Base-by-base conservation (phyloP, 1,140 invertebrate genomes). In the Megalopta genalis region DNA sequence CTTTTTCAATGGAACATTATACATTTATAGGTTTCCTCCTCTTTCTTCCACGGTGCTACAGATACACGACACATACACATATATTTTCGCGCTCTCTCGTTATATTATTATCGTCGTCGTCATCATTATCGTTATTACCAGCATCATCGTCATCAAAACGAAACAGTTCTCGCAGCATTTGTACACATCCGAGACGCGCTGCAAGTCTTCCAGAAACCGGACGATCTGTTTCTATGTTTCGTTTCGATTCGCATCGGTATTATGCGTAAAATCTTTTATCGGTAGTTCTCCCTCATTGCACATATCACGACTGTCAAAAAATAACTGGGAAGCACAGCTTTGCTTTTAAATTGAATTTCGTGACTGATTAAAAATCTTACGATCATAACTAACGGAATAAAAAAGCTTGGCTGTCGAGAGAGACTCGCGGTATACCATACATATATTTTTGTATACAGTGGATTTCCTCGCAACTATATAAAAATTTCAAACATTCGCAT, bases 401-500 rank as follows among this genome's bases (percentile, higher is more conserved):
- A 57, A 8, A 21, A 57, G 54, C 18, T 57, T 57, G 54, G 54
- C 54, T 57, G 18, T 57, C 9, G 21, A 57, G 21, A 57, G 21
- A 57, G 8, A 57, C n/a, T 57, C 54, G 6, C 27, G 21, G 23
- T 65, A 62, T 14, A 14, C 10, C 46, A 7, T 80, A 68, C 42
- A 16, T 72, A 69, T 73, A 72, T 59, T 60, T 69, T 54, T 73
- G 49, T 64, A 66, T 64, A 18, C 10, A 77, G 27, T 8, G 49
- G 42, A 76, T n/a, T 68, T 23, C 25, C 16, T 37, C 49, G 57
- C 16, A 2, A 18, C 42, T 59, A 25, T 60, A 76, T 69, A 59
- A 59, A 76, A 54, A 59, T 37, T 25, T 42, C 7, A 8, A 16
- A 46, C 16, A 21, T 62, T 12, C 42, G 18, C 21, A 39, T 21